Evolutionary conservation across 2,797 vertebrate genomes (phyloP), one percentile per base, ranked within the genome.

Genomic region (Sebastes alutus): DNA sequence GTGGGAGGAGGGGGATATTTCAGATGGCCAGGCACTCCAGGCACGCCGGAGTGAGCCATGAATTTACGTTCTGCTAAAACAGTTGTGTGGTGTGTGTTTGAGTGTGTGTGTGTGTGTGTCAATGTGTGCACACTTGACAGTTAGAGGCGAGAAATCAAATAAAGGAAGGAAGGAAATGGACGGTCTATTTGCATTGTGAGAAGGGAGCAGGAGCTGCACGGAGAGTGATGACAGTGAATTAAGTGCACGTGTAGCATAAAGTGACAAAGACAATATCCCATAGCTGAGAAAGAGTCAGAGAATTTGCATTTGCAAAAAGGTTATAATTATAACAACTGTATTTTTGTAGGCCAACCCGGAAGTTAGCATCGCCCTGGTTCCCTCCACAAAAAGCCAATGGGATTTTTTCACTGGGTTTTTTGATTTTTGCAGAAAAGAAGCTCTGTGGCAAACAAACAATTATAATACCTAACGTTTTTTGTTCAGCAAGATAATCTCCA

Each of bases 181-280:
- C n/a, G 23, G 76, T 82, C 11, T 67, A 38, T 86, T 85, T 82
- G 63, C 64, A 33, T 23, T 74, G 77, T 2, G 27, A 71, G 55
- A 77, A 46, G 30, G 27, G 18, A 63, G 42, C 18, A 33, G 56
- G 56, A 68, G 74, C 58, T 72, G 70, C 27, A 13, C 7, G 52
- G 25, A 70, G 78, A 84, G 65, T 54, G 79, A 77, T 62, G 62
- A 78, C 58, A 71, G 61, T 33, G 86, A 89, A 81, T 88, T 61
- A 72, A 49, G 72, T 74, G 71, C 81, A 27, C 75, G 79, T 85
- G 68, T 25, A 81, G 82, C 12, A 29, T 2, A 35, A 60, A 33
- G 84, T 22, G 88, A 86, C 90, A 94, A 91, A 89, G 54, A 84
- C 68, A 87, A 89, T 61, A 86, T 82, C 76, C 49, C 49, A 70